Evolutionary conservation across 2,888 invertebrate species (phyloP).

Genomic region (Cryptocephalus moraei): DNA sequence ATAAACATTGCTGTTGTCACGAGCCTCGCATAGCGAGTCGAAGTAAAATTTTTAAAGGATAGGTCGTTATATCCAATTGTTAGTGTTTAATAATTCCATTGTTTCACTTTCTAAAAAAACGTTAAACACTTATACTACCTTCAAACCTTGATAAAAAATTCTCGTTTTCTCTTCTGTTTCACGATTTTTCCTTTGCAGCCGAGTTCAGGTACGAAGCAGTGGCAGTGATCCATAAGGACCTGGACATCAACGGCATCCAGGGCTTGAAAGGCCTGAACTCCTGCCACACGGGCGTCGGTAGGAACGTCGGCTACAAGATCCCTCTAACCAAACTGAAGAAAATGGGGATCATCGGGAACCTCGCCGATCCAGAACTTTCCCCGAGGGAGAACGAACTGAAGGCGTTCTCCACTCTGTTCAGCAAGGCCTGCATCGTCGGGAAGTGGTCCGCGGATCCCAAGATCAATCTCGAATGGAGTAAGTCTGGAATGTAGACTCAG

Average conservation of each 20-base stretch:
- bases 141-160: no score
- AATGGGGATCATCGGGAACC: slow-evolving; percentile 52
- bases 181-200: slow-evolving; percentile 40
- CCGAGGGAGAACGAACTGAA: slow-evolving; percentile 73
- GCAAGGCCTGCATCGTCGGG: slow-evolving; percentile 77
- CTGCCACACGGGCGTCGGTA: slow-evolving; percentile 79
- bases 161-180: no score
- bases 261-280: slow-evolving; percentile 68
- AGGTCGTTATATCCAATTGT: no score
- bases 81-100: no score
- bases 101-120: no score
- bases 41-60: no score
- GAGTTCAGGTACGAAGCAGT: slow-evolving; percentile 74
- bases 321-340: slow-evolving; percentile 69
- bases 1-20: no score
- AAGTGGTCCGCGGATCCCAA: slow-evolving; percentile 67
- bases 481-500: slow-evolving; percentile 35
- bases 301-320: slow-evolving; percentile 83
- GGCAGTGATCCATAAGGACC: slow-evolving; percentile 65
- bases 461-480: slow-evolving; percentile 62
- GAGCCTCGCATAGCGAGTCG: no score
- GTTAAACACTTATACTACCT: no score
- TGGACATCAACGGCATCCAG: slow-evolving; percentile 55
- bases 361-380: slow-evolving; percentile 58
- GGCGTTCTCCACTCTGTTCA: slow-evolving; percentile 70